A percentile compares a stretch with the other conserved stretches of the same genome.
These are phyloP conservation scores for Microcebus tavaratra DNA, from an alignment of 2,113 vertebrate species.

Conservation along the genomic window DNA sequence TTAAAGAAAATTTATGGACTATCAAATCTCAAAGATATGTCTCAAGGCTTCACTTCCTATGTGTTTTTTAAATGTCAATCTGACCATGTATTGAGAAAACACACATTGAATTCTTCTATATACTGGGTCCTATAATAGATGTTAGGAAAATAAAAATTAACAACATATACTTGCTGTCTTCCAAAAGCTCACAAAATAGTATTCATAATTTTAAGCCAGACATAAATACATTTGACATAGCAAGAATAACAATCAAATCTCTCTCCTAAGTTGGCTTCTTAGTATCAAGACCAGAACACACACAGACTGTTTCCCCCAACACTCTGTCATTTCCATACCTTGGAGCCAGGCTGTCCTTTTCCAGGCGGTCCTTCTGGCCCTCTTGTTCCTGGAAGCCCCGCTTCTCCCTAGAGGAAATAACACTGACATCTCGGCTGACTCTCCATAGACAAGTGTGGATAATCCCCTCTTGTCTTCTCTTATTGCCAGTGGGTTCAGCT, in stretches of 20 bases:
- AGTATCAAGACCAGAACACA: neutral
- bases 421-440: neutral
- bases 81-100: slow-evolving; percentile 52
- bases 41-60: slow-evolving; percentile 1
- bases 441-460: neutral
- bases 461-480: neutral
- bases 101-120: slow-evolving; percentile 28
- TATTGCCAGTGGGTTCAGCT: neutral
- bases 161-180: neutral
- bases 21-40: neutral
- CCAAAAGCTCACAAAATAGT: neutral
- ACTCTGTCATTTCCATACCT: slow-evolving; percentile 70
- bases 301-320: neutral
- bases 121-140: neutral
- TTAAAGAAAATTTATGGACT: slow-evolving; percentile 28
- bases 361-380: slow-evolving; percentile 78
- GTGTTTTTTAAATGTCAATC: slow-evolving; percentile 18
- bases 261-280: neutral
- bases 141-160: slow-evolving; percentile 47
- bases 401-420: slow-evolving; percentile 86
- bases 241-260: neutral
- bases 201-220: neutral
- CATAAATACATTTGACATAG: neutral
- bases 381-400: slow-evolving; percentile 82
- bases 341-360: slow-evolving; percentile 75